Conservation (phyloP, 2,797 vertebrate species). For the Xiphorhynchus erythropygius region DNA sequence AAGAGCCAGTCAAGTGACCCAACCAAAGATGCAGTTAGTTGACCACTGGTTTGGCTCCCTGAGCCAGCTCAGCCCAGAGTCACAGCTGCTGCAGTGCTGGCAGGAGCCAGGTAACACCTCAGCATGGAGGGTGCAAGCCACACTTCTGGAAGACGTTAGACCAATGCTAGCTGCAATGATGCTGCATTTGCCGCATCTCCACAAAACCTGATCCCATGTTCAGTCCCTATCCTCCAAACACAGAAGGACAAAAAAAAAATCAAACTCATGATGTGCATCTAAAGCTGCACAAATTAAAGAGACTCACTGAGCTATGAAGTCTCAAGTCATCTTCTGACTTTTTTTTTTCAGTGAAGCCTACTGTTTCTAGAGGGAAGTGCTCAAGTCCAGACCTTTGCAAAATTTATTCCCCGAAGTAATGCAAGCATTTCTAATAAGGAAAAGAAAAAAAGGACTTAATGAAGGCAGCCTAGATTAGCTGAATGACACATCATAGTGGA, state of each 20-base stretch:
- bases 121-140: neutral
- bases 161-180: neutral
- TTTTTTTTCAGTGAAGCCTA: neutral
- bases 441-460: neutral
- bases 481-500: neutral
- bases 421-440: neutral
- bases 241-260: neutral
- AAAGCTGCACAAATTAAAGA: neutral
- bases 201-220: neutral
- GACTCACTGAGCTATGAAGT: neutral
- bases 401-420: neutral
- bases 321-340: neutral
- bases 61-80: neutral
- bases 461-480: slow-evolving; percentile 18
- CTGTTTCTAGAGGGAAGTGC: neutral
- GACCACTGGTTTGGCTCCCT: neutral
- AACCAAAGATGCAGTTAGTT: neutral
- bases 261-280: neutral
- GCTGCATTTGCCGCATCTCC: neutral
- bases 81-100: rapidly evolving
- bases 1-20: neutral
- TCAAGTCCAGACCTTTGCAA: neutral
- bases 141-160: neutral
- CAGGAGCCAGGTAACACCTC: neutral
- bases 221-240: neutral